Base-by-base conservation (phyloP, 1,140 invertebrate species). In the Patella vulgata region DNA sequence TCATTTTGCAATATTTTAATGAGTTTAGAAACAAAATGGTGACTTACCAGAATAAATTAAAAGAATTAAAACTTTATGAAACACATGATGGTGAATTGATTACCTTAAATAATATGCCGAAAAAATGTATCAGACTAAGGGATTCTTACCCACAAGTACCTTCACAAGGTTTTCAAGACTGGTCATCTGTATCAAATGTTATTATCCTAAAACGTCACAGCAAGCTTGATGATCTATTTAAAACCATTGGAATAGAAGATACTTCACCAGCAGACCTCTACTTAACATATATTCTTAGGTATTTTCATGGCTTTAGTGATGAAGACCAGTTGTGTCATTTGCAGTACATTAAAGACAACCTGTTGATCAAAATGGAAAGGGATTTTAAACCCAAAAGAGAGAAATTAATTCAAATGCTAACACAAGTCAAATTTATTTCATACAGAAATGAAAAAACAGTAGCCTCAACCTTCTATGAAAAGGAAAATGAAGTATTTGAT, bases 401-500 rank as follows among this genome's bases (percentile, higher is more conserved):
- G 12, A 42, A 68, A 21, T 23, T 53, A 48, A n/a, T n/a, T n/a
- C n/a, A 42, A 36, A 36, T 36, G 5, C 14, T 14, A 8, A n/a
- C n/a, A n/a, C n/a, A n/a, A n/a, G n/a, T 36, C 33, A 44, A 3
- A 11, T 4, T 55, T 17, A 60, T 46, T 21, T 14, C 25, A 12
- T 33, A 48, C 1, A n/a, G 12, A n/a, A n/a, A n/a, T n/a, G n/a
- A n/a, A n/a, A n/a, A n/a, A n/a, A n/a, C n/a, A n/a, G n/a, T n/a
- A 19, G 68, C 65, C 9, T 48, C 21, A n/a, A 21, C 43, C 11
- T 66, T 74, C 28, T 70, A 63, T 55, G 54, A 68, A 58, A 53
- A 48, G 1, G 27, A 44, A 12, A 53, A 67, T 47, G 23, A 54
- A 25, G 4, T 77, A 0, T 68, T 74, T 53, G 44, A 31, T 23